These are phyloP conservation scores for Ophthalmolycus amberensis DNA, from an alignment of 2,113 vertebrate species.

Conservation along the genomic window DNA sequence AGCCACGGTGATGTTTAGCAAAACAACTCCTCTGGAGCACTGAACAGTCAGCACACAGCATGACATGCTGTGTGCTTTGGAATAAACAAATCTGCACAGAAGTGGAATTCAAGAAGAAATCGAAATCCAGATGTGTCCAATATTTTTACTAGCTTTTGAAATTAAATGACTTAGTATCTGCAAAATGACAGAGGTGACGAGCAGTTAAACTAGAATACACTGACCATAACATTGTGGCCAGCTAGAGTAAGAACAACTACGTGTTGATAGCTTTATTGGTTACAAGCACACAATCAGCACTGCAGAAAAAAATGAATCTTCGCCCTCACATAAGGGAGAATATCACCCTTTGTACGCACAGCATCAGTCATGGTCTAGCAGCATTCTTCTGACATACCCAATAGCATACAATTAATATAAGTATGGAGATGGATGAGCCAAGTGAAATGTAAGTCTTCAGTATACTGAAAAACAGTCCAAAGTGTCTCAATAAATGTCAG, in stretches of 20 bases:
- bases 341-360: not conserved
- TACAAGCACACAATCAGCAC: not conserved
- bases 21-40: not conserved
- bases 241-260: not conserved
- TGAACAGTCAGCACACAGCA: not conserved
- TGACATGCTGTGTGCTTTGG: not conserved
- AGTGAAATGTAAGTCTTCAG: not conserved
- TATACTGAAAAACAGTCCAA: not conserved
- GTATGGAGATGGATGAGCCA: not conserved
- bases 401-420: not conserved
- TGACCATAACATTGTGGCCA: not conserved
- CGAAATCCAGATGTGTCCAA: not conserved
- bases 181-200: not conserved
- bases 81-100: not conserved
- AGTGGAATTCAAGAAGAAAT: not conserved
- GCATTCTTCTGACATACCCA: not conserved
- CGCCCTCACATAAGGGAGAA: not conserved
- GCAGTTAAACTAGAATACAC: not conserved
- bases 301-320: not conserved
- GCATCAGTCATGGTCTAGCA: not conserved
- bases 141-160: not conserved
- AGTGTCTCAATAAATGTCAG: slow-evolving; percentile 23
- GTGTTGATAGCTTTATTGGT: not conserved
- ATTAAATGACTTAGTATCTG: not conserved
- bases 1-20: not conserved